phyloP scores from a whole-genome alignment of 2,113 vertebrate genomes.

The Carlito syrichta region DNA sequence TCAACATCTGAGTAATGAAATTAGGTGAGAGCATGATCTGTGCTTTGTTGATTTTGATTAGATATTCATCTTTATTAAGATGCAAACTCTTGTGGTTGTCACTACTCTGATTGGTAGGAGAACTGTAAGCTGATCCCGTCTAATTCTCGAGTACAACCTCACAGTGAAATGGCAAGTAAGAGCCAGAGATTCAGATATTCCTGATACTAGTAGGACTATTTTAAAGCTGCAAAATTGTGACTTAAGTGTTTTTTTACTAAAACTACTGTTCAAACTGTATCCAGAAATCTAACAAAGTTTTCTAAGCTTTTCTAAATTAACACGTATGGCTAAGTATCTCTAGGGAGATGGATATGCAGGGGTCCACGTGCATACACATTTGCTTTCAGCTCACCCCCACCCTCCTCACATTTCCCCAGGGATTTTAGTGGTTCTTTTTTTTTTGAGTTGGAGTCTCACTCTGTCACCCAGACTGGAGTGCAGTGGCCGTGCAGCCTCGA shows the following conservation, averaged over 20 bases:
- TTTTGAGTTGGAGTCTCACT: neutral
- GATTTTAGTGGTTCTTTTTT: neutral
- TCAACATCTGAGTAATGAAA: neutral
- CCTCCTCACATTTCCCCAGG: neutral
- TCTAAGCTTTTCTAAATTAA: neutral
- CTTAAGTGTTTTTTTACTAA: neutral
- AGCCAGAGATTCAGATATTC: neutral
- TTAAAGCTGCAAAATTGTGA: neutral
- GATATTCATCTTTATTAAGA: neutral
- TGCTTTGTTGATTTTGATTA: neutral
- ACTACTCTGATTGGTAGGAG: neutral
- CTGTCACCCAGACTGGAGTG: neutral
- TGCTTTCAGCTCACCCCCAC: neutral
- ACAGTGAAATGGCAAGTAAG: neutral
- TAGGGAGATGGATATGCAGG: neutral
- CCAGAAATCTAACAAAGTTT: neutral
- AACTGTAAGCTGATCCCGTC: neutral
- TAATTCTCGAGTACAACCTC: neutral
- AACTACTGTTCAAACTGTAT: neutral
- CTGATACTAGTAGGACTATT: neutral
- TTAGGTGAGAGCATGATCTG: neutral
- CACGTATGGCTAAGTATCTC: neutral
- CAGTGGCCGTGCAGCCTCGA: neutral
- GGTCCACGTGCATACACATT: neutral
- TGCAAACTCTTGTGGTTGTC: neutral